A percentile compares a stretch with the other conserved stretches of the same genome.
These are phyloP conservation scores for Cottus gobio DNA, from an alignment of 2,113 vertebrate species.

Conservation along the genomic window DNA sequence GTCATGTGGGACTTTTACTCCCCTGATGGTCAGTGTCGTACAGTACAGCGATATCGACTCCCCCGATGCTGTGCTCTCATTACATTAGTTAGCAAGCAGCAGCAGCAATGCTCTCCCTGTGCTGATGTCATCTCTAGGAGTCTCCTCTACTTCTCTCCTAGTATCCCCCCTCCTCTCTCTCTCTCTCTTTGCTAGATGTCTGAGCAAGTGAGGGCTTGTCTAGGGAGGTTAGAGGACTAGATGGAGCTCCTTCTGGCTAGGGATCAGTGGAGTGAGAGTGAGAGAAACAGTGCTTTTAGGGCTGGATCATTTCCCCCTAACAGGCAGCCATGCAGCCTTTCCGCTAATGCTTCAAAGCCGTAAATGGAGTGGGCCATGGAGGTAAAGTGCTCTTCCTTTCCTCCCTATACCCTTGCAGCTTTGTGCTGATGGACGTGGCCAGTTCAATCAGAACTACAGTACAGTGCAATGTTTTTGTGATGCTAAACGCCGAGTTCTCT, in stretches of 20 bases:
- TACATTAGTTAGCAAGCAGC: slow-evolving; percentile 59
- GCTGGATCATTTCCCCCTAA: slow-evolving; percentile 25
- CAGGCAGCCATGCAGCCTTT: slow-evolving; percentile 24
- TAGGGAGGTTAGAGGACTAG: slow-evolving; percentile 34
- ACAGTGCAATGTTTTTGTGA: slow-evolving; percentile 14
- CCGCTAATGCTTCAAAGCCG: slow-evolving; percentile 57
- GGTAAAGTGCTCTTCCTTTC: slow-evolving; percentile 76
- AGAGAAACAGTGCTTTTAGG: slow-evolving; percentile 46
- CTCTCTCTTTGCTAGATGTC: slow-evolving; percentile 42
- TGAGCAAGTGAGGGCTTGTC: slow-evolving; percentile 58
- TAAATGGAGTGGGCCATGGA: slow-evolving; percentile 70
- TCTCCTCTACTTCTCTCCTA: slow-evolving; percentile 25
- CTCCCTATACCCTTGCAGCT: slow-evolving; percentile 22
- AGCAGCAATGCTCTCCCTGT: slow-evolving; percentile 28
- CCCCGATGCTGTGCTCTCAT: slow-evolving; percentile 39
- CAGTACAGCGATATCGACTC: neutral
- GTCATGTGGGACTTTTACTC: neutral
- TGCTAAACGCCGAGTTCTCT: slow-evolving; percentile 19
- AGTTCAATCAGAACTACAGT: slow-evolving; percentile 6
- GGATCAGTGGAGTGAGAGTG: slow-evolving; percentile 44
- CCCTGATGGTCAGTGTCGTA: neutral
- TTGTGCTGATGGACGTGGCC: neutral
- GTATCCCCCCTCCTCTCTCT: slow-evolving; percentile 21
- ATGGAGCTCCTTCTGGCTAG: slow-evolving; percentile 33
- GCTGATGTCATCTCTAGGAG: slow-evolving; percentile 71